Evolutionary conservation across 2,113 vertebrate species (phyloP).

Genomic region (Ondatra zibethicus): DNA sequence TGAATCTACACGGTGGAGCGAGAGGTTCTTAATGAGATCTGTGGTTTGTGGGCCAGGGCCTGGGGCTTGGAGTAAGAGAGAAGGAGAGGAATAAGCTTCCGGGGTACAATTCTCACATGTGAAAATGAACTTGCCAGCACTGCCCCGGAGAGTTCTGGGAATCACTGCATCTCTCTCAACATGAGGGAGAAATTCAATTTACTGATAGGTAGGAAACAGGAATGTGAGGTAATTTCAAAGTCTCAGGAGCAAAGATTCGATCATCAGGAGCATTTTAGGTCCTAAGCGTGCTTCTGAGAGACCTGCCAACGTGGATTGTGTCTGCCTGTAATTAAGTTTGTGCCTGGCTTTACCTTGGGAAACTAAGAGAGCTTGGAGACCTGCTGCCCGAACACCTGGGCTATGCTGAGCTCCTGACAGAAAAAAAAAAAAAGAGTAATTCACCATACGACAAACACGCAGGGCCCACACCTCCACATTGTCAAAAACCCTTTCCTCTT

Average conservation of each 20-base stretch:
- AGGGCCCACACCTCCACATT: background rate
- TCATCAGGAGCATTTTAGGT: background rate
- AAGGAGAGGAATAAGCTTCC: background rate
- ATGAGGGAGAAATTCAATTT: background rate
- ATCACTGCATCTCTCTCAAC: background rate
- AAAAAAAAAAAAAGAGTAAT: background rate
- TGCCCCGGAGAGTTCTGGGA: background rate
- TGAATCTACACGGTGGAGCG: background rate
- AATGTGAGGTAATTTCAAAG: background rate
- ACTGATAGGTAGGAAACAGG: background rate
- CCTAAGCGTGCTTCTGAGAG: slow-evolving; percentile 30
- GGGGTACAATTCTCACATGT: background rate
- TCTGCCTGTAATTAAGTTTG: slow-evolving; percentile 31
- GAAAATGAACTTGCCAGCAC: background rate
- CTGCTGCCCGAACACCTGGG: slow-evolving; percentile 10
- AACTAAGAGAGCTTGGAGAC: background rate
- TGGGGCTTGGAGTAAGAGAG: fast-evolving
- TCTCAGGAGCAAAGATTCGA: background rate
- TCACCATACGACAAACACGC: background rate
- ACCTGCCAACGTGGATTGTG: background rate
- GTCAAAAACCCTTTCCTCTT: background rate
- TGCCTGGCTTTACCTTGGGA: background rate
- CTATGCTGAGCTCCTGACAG: background rate
- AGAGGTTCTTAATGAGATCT: background rate
- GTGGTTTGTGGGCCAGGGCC: background rate